phyloP scores from a whole-genome alignment of 2,888 invertebrate genomes.

The Parnassius mnemosyne region DNA sequence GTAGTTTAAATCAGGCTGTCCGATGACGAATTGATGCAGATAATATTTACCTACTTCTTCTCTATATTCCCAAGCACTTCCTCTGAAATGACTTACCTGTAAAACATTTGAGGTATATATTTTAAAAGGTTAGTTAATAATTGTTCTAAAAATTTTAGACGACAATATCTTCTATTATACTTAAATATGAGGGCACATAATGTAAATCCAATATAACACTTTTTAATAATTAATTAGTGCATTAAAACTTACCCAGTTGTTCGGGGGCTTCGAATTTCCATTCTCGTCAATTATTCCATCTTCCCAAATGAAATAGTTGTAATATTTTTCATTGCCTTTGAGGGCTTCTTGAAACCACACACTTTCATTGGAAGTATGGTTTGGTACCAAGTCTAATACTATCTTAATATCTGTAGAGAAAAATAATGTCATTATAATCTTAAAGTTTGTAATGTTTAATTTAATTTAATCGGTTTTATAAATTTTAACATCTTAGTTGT shows the following conservation, averaged over 20 bases:
- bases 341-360: conserved; percentile 91
- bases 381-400: conserved; percentile 85
- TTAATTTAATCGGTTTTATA: no score
- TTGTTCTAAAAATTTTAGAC: no score
- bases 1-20: conserved; percentile 89
- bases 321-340: conserved; percentile 80
- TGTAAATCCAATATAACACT: no score
- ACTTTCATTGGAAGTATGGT: conserved; percentile 89
- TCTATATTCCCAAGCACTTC: conserved; percentile 87
- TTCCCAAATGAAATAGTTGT: conserved; percentile 88
- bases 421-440: background rate
- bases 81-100: conserved; percentile 80
- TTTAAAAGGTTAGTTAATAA: no score
- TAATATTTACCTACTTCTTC: conserved; percentile 84
- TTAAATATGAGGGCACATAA: no score
- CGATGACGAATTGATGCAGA: conserved; percentile 84
- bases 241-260: conserved; percentile 82
- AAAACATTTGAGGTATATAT: conserved; percentile 27
- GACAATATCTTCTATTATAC: no score
- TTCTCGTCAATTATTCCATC: conserved; percentile 72
- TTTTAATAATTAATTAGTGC: no score
- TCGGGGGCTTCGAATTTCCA: conserved; percentile 81
- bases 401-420: conserved; percentile 72
- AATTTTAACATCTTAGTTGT: background rate
- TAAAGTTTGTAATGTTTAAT: background rate